Evolutionary conservation across 2,888 invertebrate species (phyloP).

Genomic region (Ophion ventricosus): DNA sequence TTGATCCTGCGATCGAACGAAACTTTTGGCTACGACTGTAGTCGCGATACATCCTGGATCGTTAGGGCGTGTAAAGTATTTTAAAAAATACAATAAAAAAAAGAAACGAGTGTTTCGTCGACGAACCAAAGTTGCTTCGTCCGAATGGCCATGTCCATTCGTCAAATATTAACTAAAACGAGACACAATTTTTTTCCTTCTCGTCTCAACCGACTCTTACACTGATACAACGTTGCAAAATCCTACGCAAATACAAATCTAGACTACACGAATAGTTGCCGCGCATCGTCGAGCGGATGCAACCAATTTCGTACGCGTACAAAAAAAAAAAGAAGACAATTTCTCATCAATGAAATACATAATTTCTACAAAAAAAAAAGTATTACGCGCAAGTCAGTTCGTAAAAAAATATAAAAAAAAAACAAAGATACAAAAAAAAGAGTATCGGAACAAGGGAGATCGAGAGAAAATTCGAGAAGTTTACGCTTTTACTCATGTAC

Average conservation of each 20-base stretch:
- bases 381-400: slow-evolving; percentile 63
- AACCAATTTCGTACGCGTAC: not conserved
- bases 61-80: slow-evolving; percentile 56
- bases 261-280: not conserved
- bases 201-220: not conserved
- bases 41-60: not conserved
- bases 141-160: not conserved
- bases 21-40: not conserved
- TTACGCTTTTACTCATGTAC: slow-evolving; percentile 67
- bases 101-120: not conserved
- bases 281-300: slow-evolving; percentile 19
- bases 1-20: not conserved
- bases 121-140: not conserved
- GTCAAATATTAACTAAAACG: not conserved
- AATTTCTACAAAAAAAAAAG: slow-evolving; percentile 60
- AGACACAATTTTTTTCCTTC: slow-evolving; percentile 6
- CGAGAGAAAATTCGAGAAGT: slow-evolving; percentile 64
- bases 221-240: slow-evolving; percentile 18
- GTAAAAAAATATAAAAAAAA: slow-evolving; percentile 68
- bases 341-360: slow-evolving; percentile 43
- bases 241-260: slow-evolving; percentile 33
- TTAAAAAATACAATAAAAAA: slow-evolving; percentile 69
- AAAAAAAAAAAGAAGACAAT: not conserved
- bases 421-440: slow-evolving; percentile 63
- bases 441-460: slow-evolving; percentile 46